These are phyloP conservation scores for Heteractis magnifica DNA, from an alignment of 92 coral and sea anemone genomes.

Conservation along the genomic window DNA sequence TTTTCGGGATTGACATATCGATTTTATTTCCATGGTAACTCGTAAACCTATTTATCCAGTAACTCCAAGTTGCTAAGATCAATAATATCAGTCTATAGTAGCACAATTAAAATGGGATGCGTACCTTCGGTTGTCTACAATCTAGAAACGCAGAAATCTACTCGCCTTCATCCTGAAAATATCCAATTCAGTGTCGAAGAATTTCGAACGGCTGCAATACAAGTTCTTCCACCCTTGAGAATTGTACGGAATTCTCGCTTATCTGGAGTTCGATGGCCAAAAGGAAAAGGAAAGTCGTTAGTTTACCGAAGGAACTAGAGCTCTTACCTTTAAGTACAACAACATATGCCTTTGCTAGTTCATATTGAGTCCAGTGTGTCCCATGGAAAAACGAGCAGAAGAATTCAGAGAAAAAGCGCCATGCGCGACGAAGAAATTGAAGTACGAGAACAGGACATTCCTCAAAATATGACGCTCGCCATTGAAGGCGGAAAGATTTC, in stretches of 20 bases:
- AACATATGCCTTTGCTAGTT: no score
- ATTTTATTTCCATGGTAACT: no score
- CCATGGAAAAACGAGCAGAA: not conserved
- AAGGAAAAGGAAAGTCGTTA: not conserved
- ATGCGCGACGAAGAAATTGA: no score
- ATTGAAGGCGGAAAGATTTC: no score
- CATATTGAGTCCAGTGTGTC: no score
- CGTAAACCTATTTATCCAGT: no score
- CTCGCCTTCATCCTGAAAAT: not conserved
- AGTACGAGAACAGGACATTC: no score
- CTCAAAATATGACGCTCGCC: no score
- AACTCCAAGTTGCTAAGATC: no score
- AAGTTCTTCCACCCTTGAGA: not conserved
- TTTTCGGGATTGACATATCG: no score
- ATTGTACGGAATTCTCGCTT: not conserved
- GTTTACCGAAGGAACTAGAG: not conserved
- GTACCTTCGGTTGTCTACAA: not conserved
- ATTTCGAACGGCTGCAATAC: not conserved
- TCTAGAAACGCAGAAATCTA: not conserved
- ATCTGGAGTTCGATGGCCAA: slow-evolving; percentile 3
- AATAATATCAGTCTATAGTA: no score
- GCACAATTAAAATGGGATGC: not conserved
- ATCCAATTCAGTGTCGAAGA: not conserved
- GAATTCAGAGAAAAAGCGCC: no score
- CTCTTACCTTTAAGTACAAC: not conserved